Base-by-base conservation (phyloP, 2,113 vertebrate genomes). In the Clarias magur region DNA sequence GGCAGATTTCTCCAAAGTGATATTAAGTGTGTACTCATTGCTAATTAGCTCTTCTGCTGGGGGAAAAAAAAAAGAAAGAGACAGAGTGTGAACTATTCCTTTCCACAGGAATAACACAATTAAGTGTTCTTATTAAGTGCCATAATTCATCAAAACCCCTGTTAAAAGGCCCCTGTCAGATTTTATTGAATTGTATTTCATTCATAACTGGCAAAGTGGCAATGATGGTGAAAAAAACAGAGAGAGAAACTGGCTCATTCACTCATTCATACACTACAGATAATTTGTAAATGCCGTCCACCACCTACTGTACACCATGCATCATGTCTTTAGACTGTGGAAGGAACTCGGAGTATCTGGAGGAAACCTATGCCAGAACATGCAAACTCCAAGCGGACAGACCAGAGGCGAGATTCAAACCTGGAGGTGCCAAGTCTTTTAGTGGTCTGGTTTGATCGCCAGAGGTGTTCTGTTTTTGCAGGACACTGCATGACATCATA, bases 11-110 rank as follows among this genome's bases (percentile, higher is more conserved):
- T 42, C 16, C 25, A 78, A 78, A 76, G 84, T 63, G 56, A 85
- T 78, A 84, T 84, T 57, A 84, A 84, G 82, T 84, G 65, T 54
- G 25, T 79, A 54, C 60, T 78, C n/a, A 81, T 59, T 56, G 76
- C 63, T 80, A 81, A 86, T 86, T 70, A 86, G 62, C 76, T 86
- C 62, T 68, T 57, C 27, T 80, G 30, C 53, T 57, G 53, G 21
- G 59, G 30, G 34, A 6, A 16, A 68, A 60, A 70, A 19, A 62
- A 34, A 38, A 16, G 15, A 42, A 34, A 25, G 15, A 42, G 12
- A 59, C 8, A 85, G 21, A 60, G 83, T 62, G 65, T 27, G 54
- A 85, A 57, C 56, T n/a, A 38, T 16, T 68, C 56, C 62, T 3
- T 68, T 86, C 19, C 19, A 30, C 53, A 86, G 62, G 62, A 80